Evolutionary conservation across 2,113 vertebrate genomes (phyloP), one percentile per base, ranked within the genome.

Genomic region (Microtus richardsoni): DNA sequence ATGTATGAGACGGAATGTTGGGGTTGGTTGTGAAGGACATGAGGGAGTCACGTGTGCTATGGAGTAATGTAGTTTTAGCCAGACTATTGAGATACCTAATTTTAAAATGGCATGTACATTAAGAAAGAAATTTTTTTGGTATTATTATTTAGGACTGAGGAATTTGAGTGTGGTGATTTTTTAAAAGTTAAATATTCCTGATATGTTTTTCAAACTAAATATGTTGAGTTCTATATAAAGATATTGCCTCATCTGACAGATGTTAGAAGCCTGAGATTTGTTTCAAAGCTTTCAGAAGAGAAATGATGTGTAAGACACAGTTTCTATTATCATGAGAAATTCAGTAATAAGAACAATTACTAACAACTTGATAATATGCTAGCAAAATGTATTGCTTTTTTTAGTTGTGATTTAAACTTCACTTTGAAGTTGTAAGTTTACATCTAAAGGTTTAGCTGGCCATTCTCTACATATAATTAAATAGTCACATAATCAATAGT

Each of bases 281-380:
- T 44, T 93, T 93, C 36, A 93, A 83, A 96, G 6, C 12, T 71
- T 92, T 88, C 41, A 88, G 86, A 93, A 73, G 6, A 91, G 64
- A 21, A 89, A 87, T 60, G 3, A 68, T 49, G 58, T 91, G 66
- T 68, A 97, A 75, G 2, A 14, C 88, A 0, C 75, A 44, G 66
- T 93, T 94, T 58, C 52, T 79, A 79, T 73, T 88, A 68, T 78
- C 96, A 68, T 82, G 62, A 85, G 79, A 82, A 83, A 47, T 47
- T 1, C 4, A n/a, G 16, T 58, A 17, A 66, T 95, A 74, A 79
- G 94, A 90, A 71, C 26, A 64, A 71, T 90, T 77, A 47, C 11
- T 80, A 92, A 54, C 33, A 62, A 91, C 60, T 52, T 47, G 64
- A 26, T 77, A 74, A 82, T 41, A 87, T 84, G 22, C 75, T 84